Base-by-base conservation (phyloP, 2,888 invertebrate species). In the Drosophila affinis region DNA sequence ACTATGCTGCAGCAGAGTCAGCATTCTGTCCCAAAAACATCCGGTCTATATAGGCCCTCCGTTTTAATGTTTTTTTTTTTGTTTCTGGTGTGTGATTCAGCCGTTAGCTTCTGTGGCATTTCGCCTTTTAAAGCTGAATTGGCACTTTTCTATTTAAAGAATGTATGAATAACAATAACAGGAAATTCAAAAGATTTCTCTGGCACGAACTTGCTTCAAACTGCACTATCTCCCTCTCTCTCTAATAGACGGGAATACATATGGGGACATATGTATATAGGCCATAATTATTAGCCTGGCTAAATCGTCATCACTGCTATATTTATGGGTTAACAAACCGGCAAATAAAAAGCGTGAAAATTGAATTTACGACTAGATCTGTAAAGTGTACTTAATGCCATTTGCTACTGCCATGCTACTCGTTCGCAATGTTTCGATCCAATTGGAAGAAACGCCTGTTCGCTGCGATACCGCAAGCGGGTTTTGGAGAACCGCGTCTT, bases 401-500 rank as follows among this genome's bases (percentile, higher is more conserved):
- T 59, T 58, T 62, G 24, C 24, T 32, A 6, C 21, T 10, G 24
- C 24, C 24, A 24, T 6, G 17, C 18, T 39, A 39, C 14, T 39
- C 12, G n/a, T 9, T 21, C 17, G 17, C 10, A 49, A 62, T 62
- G 62, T 29, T n/a, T n/a, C n/a, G 32, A 27, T 17, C 49, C 29
- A 10, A 49, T 27, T 45, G 29, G n/a, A 7, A 39, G 1, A 21
- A 32, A n/a, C 45, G 14, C n/a, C 21, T 59, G 2, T 3, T 27
- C 6, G 27, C 10, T 12, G 18, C 59, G 12, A 27, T 9, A 6
- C 24, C 29, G 34, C 29, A 10, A 29, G 18, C 62, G n/a, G 46
- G 62, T 18, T 9, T 52, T 14, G 62, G 63, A n/a, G 2, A 52
- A 5, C 46, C 63, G 3, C 34, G 52, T 24, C 32, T 64, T 12